Percentiles rank a stretch among this genome's conserved stretches.
phyloP scores from a whole-genome alignment of 2,113 vertebrate genomes.

The Bambusicola thoracicus region DNA sequence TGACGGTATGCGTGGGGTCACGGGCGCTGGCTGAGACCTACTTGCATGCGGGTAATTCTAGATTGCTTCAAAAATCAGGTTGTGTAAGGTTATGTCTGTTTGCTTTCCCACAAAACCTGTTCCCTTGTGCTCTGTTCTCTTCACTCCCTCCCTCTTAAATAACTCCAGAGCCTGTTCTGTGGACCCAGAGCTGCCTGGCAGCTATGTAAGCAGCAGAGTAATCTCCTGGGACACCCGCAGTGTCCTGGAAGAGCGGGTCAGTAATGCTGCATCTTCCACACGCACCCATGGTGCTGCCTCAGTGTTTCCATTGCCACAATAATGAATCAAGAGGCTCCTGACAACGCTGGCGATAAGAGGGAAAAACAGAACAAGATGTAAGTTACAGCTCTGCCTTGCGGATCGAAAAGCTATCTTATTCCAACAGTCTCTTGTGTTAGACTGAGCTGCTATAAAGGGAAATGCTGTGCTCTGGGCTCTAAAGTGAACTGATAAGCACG shows the following conservation, averaged over 20 bases:
- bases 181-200: background rate
- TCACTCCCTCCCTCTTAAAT: background rate
- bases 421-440: background rate
- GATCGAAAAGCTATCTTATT: background rate
- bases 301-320: background rate
- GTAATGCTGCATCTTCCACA: background rate
- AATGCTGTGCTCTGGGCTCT: background rate
- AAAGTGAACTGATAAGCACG: background rate
- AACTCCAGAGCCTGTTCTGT: background rate
- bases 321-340: conserved; percentile 3
- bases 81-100: background rate
- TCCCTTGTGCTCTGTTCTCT: background rate
- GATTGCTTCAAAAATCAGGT: background rate
- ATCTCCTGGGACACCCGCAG: background rate
- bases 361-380: background rate
- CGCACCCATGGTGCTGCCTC: background rate
- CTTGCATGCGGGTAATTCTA: background rate
- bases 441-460: background rate
- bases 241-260: background rate
- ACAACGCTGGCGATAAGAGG: conserved; percentile 19
- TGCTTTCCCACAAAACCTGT: background rate
- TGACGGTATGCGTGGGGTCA: background rate
- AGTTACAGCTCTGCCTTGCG: background rate
- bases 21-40: background rate
- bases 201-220: background rate